These are phyloP conservation scores for Pteronura brasiliensis DNA, from an alignment of 2,113 vertebrate species.

Conservation along the genomic window DNA sequence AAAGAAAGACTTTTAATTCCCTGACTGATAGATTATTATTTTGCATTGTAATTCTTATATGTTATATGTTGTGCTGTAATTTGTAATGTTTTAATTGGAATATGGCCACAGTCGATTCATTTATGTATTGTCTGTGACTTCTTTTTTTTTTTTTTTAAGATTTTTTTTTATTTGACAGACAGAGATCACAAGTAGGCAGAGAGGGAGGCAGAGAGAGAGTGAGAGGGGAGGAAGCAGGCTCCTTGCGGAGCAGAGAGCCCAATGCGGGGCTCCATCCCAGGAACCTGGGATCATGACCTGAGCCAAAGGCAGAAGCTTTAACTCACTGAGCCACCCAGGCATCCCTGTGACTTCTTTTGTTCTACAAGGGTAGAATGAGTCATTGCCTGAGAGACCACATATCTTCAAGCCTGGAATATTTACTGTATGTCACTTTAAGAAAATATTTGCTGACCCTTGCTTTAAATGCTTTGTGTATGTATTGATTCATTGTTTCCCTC, in stretches of 20 bases:
- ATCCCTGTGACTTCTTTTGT: neutral
- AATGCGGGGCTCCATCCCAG: no score
- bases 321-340: no score
- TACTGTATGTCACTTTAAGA: neutral
- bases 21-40: neutral
- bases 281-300: no score
- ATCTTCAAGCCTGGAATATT: neutral
- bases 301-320: no score
- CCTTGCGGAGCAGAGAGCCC: no score
- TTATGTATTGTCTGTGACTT: neutral
- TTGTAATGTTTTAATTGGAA: neutral
- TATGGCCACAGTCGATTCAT: neutral
- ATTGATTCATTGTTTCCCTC: neutral
- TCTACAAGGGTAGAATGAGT: neutral
- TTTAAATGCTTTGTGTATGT: neutral
- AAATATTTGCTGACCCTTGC: neutral
- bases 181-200: no score
- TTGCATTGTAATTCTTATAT: neutral
- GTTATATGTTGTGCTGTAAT: neutral
- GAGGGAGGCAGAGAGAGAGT: no score
- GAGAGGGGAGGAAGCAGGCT: no score
- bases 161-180: no score
- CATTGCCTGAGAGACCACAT: neutral
- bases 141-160: neutral
- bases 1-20: constrained; percentile 2